Conservation (phyloP, 2,113 vertebrate species). For the Cyphomyrus discorhynchus region DNA sequence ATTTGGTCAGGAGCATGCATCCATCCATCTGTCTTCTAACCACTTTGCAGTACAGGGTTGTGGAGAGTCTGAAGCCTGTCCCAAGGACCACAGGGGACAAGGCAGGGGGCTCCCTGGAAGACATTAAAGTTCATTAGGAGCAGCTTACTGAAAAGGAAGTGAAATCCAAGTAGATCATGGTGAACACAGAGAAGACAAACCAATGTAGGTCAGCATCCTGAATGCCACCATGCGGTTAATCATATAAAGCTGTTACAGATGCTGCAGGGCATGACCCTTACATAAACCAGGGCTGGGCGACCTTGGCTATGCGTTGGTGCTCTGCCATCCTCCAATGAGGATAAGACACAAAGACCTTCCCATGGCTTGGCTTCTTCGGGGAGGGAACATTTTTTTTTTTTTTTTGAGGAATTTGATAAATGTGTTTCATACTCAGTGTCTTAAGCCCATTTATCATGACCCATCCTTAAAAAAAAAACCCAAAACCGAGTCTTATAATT, state of each 20-base stretch:
- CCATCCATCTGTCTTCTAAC: background rate
- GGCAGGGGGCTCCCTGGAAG: background rate
- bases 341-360: background rate
- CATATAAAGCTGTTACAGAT: background rate
- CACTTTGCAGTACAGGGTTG: background rate
- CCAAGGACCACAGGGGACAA: background rate
- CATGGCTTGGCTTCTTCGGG: background rate
- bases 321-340: background rate
- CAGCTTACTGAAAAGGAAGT: background rate
- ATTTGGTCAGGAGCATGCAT: background rate
- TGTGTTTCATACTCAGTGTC: background rate
- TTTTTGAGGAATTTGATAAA: constrained; percentile 10
- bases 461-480: background rate
- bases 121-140: background rate
- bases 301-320: background rate
- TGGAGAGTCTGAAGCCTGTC: background rate
- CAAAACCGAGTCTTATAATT: constrained; percentile 5
- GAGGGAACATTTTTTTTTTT: background rate
- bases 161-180: background rate
- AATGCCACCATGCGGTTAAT: background rate
- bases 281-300: background rate
- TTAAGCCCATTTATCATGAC: constrained; percentile 4
- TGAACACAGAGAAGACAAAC: background rate
- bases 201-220: background rate
- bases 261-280: background rate